Evolutionary conservation across 2,113 vertebrate genomes (phyloP).

Genomic region (Ammodramus savannarum): DNA sequence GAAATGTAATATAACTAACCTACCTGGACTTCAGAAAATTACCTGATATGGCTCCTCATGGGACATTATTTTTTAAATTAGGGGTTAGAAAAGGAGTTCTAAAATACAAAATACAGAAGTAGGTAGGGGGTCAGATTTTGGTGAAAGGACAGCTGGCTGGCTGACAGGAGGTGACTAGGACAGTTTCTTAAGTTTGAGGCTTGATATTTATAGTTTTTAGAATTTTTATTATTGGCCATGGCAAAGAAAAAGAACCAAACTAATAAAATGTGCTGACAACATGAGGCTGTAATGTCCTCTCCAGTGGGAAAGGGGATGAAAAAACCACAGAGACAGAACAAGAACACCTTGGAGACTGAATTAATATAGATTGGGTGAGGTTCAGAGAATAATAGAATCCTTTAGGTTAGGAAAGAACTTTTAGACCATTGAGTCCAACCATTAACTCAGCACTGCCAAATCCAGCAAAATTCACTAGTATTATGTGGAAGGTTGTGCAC

Average conservation of each 20-base stretch:
- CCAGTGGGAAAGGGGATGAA: not conserved
- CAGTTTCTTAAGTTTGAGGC: not conserved
- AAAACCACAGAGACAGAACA: not conserved
- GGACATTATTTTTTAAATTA: not conserved
- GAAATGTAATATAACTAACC: not conserved
- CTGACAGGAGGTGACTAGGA: not conserved
- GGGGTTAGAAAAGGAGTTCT: not conserved
- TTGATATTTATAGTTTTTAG: not conserved
- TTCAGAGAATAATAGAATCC: not conserved
- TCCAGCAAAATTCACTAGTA: not conserved
- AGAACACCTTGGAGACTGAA: not conserved
- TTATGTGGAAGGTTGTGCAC: not conserved
- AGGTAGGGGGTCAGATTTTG: not conserved
- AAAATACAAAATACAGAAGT: not conserved
- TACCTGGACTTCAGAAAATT: not conserved
- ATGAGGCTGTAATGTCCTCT: not conserved
- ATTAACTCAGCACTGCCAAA: not conserved
- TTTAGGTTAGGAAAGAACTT: not conserved
- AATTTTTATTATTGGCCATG: not conserved
- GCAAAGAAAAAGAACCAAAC: not conserved
- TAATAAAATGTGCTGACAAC: not conserved
- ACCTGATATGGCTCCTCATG: not conserved
- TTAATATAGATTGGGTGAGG: not conserved
- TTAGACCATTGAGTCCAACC: accelerated
- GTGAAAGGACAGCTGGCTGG: not conserved